Base-by-base conservation (phyloP, 1,140 invertebrate genomes). In the Dendrolimus punctatus region DNA sequence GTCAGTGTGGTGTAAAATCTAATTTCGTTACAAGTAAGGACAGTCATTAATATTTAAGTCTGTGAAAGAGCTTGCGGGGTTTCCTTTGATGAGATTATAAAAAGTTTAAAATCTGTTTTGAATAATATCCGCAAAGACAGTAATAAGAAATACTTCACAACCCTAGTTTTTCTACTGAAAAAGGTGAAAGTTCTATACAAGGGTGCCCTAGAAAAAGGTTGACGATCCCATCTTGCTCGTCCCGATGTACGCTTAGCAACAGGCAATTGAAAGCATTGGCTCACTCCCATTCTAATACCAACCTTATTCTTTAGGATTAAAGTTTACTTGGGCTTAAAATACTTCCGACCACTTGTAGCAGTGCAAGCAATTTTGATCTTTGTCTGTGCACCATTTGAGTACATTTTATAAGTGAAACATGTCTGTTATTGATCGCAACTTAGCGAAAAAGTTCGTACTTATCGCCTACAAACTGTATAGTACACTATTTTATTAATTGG, bases 131-230 rank as follows among this genome's bases (percentile, higher is more conserved):
- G 6, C 6, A 45, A 45, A 7, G 46, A 38, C 46, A 38, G 38
- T n/a, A 45, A 45, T 45, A 9, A 44, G 43, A 45, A 45, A 45
- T 45, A 45, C n/a, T 9, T 9, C 23, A 45, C 23, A 51, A 39
- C 23, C 39, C 36, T 9, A 39, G 55, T 50, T 55, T 10, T 5
- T 9, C 4, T 41, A 49, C 7, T 41, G 42, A 37, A 59, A 71
- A 70, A 75, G 75, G 71, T 76, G 68, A 76, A 78, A 78, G 74
- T 75, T 47, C 56, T 59, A 57, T 60, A 59, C 43, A 66, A 68
- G 70, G 64, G 51, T 66, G 76, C 47, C 71, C 79, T 66, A 78
- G 66, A 75, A 85, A 81, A 81, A 85, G 78, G 81, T 85, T 82
- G 73, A 44, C 62, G 68, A 70, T 73, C 80, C 70, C 74, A 64